These are phyloP conservation scores for Chrysotoxum bicinctum DNA, from an alignment of 2,888 invertebrate species.

Conservation along the genomic window DNA sequence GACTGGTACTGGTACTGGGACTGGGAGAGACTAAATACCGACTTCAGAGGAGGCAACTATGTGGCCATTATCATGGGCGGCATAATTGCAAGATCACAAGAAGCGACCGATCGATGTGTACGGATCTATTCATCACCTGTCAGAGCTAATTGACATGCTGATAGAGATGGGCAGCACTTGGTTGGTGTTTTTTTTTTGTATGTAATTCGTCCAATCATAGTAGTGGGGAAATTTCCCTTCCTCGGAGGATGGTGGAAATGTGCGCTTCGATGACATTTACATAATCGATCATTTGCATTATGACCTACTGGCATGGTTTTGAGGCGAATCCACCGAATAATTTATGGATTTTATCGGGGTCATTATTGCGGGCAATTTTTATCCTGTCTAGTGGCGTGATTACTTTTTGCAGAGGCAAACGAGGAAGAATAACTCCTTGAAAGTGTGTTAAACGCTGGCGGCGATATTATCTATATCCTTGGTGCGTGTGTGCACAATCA, in stretches of 20 bases:
- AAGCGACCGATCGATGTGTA: slow-evolving; percentile 48
- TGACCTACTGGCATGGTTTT: slow-evolving; percentile 66
- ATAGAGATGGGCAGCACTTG: slow-evolving; percentile 59
- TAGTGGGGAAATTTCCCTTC: slow-evolving; percentile 41
- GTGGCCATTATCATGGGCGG: slow-evolving; percentile 50
- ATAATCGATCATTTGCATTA: slow-evolving; percentile 65
- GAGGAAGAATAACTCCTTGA: slow-evolving; percentile 5
- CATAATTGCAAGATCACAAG: slow-evolving; percentile 61
- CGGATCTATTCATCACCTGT: slow-evolving; percentile 71
- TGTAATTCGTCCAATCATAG: background rate
- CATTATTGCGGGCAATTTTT: slow-evolving; percentile 41
- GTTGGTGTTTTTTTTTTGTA: slow-evolving; percentile 1
- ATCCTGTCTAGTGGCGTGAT: slow-evolving; percentile 26
- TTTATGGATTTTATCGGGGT: slow-evolving; percentile 57
- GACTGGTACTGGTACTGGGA: background rate
- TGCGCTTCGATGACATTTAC: slow-evolving; percentile 61
- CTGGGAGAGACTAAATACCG: slow-evolving; percentile 56
- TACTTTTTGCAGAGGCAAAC: background rate
- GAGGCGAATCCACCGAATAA: slow-evolving; percentile 35
- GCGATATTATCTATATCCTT: slow-evolving; percentile 11
- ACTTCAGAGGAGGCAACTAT: slow-evolving; percentile 13
- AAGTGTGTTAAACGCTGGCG: slow-evolving; percentile 61
- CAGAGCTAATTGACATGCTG: slow-evolving; percentile 64
- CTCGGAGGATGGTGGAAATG: slow-evolving; percentile 5
- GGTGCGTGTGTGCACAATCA: slow-evolving; percentile 53